A percentile compares a stretch with the other conserved stretches of the same genome.
Evolutionary conservation across 2,888 invertebrate genomes (phyloP).

Genomic region (Tortricodes alternella): DNA sequence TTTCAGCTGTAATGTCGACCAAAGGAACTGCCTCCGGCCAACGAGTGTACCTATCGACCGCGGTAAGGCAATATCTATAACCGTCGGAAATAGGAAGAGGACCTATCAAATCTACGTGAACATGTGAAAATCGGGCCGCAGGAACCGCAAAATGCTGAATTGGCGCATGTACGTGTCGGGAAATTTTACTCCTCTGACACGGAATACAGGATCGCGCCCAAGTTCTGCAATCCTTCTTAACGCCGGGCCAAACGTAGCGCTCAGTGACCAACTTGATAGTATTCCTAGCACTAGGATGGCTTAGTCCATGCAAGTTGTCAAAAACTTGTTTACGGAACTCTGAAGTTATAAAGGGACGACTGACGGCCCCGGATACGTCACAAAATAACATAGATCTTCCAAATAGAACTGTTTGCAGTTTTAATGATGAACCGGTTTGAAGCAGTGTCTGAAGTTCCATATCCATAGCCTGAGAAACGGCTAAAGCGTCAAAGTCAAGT

Average conservation of each 20-base stretch:
- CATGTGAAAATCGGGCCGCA: no score
- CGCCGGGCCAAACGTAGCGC: no score
- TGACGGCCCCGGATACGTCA: neutral
- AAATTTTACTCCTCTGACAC: no score
- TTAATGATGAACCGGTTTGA: neutral
- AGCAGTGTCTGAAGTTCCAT: neutral
- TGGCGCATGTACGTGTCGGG: no score
- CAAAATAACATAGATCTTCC: neutral
- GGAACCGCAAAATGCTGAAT: no score
- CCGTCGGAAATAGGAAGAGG: neutral
- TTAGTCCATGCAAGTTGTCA: no score
- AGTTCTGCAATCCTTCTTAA: no score
- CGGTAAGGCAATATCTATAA: neutral
- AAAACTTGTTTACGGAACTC: neutral
- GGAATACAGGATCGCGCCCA: neutral
- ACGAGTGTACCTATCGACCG: no score
- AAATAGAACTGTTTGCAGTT: neutral
- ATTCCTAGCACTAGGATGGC: no score
- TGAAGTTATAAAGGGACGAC: neutral
- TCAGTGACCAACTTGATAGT: neutral
- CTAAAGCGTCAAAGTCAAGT: neutral
- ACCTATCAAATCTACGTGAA: neutral
- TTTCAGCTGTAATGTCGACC: neutral
- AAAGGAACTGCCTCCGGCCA: neutral
- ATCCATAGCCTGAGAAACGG: neutral